Evolutionary conservation across 2,888 invertebrate species (phyloP), one percentile per base, ranked within the genome.

Genomic region (Harmothoe impar): DNA sequence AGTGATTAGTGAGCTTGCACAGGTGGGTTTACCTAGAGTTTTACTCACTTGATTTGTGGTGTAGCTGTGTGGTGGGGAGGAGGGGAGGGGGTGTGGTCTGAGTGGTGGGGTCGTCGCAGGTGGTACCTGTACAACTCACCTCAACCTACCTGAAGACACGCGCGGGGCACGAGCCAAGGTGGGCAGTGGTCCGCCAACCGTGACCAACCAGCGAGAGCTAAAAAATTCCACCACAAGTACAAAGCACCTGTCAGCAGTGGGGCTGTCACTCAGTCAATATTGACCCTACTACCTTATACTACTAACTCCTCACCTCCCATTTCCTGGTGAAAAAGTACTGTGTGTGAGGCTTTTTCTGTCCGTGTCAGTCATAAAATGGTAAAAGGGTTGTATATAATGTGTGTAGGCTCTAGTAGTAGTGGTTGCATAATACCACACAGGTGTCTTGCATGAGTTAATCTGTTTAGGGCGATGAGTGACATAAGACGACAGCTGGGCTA

Each of bases 171-270:
- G 72, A 29, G 72, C 72, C 72, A 29, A n/a, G 72, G 25, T 29
- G 72, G 62, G 62, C 62, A 62, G 3, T 43, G 43, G 43, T 29
- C 72, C 15, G 5, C 15, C 72, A 72, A 72, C 72, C 72, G 72
- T 72, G 72, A 72, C 72, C 62, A 62, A n/a, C n/a, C 43, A n/a
- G 62, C 72, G 0, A 72, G 25, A n/a, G 15, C 25, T 29, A 29
- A 72, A 29, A 72, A 72, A 72, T n/a, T 7, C 72, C 15, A 15
- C 20, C 72, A n/a, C 31, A 15, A 15, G 72, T 72, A 72, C 29
- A 72, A 62, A 62, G n/a, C 72, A 72, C 72, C 72, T 72, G 72
- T 72, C 72, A 72, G 72, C 29, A 72, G 29, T 72, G 72, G n/a
- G 31, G 3, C 31, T 29, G 1, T 29, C 72, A 29, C 29, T 15